phyloP scores from a whole-genome alignment of 2,797 vertebrate species.

The Pangasius mekongensis region DNA sequence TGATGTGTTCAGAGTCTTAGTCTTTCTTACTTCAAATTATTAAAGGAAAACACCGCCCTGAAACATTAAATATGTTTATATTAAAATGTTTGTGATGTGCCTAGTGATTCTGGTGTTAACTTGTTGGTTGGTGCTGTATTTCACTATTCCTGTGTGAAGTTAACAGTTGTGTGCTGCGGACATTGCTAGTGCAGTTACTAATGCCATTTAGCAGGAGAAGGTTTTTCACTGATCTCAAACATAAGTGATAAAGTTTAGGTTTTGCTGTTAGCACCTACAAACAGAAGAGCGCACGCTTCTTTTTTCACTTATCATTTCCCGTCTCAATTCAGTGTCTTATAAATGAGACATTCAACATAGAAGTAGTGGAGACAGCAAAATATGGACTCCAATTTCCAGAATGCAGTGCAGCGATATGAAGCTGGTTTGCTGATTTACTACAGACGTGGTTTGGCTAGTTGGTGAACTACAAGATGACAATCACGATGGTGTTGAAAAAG shows the following conservation, averaged over 20 bases:
- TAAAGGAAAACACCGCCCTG: neutral
- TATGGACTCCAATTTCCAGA: neutral
- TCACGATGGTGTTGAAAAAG: neutral
- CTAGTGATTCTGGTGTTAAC: neutral
- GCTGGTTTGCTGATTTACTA: neutral
- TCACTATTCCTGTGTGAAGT: neutral
- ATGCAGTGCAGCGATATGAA: neutral
- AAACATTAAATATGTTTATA: neutral
- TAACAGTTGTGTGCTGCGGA: neutral
- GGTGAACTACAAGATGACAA: neutral
- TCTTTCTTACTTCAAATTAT: conserved; percentile 1
- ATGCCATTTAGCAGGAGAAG: neutral
- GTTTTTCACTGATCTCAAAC: neutral
- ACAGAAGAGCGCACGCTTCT: neutral
- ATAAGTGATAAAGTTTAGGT: neutral
- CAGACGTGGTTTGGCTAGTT: neutral
- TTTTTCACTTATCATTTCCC: neutral
- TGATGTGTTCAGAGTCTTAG: neutral
- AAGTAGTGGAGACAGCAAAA: neutral
- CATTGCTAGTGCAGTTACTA: neutral
- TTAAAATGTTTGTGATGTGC: neutral
- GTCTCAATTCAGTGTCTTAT: neutral
- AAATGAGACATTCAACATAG: neutral
- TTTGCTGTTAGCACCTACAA: neutral
- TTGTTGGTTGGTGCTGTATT: neutral